Percentiles rank a stretch among this genome's conserved stretches.
Conservation (phyloP, 2,888 invertebrate genomes). For the Herminia tarsipennalis region DNA sequence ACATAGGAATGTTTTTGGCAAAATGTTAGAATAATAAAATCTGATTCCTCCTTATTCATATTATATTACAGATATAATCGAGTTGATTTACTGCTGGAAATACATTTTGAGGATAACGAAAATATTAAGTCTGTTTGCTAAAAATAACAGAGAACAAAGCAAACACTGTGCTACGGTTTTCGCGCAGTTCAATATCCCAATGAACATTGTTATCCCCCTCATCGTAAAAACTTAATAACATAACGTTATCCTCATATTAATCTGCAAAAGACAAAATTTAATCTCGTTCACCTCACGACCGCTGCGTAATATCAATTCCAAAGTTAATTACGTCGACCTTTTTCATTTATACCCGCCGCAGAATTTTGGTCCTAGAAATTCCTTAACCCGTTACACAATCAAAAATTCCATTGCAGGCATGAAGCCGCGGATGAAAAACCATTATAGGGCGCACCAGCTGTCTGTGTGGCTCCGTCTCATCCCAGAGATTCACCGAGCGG, state of each 20-base stretch:
- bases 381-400: conserved; percentile 54
- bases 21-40: not conserved
- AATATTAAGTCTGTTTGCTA: not conserved
- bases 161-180: not conserved
- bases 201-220: conserved; percentile 3
- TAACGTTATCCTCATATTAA: conserved; percentile 27
- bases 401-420: conserved; percentile 88
- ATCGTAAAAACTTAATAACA: conserved; percentile 22
- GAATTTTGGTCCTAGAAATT: conserved; percentile 41
- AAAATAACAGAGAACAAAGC: not conserved
- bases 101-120: no score
- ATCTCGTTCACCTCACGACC: conserved; percentile 46
- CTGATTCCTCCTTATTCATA: not conserved
- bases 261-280: conserved; percentile 47
- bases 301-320: conserved; percentile 51
- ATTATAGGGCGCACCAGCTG: conserved; percentile 98
- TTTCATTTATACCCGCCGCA: conserved; percentile 42
- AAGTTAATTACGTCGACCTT: conserved; percentile 60
- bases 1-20: not conserved
- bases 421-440: conserved; percentile 97
- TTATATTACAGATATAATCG: not conserved
- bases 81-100: not conserved
- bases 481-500: conserved; percentile 95
- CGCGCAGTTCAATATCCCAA: not conserved
- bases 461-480: conserved; percentile 98